Evolutionary conservation across 2,113 vertebrate genomes (phyloP), one percentile per base, ranked within the genome.

Genomic region (Mormyrus iriodes): DNA sequence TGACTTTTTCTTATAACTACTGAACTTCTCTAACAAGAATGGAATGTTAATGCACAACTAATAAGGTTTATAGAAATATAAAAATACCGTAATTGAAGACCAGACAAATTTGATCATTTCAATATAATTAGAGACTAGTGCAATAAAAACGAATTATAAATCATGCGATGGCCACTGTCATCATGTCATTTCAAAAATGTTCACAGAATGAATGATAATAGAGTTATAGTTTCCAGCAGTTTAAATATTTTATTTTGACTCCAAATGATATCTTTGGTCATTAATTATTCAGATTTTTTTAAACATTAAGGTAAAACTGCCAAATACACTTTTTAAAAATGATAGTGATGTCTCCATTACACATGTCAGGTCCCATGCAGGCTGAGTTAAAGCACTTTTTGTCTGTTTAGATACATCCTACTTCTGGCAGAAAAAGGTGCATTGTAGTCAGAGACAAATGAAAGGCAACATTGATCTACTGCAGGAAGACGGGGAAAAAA

Each of bases 391-490:
- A 44, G 53, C 35, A 53, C 85, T 86, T 86, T 52, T 86, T 86
- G 85, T 93, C 93, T 95, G 94, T 91, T 39, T 84, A 94, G 95
- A 96, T 95, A 95, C 92, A 94, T 95, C 95, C 95, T 95, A 95
- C 94, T 93, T 91, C 94, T 93, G 89, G 91, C 91, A 92, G 94
- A 94, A 94, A 93, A 84, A 95, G 93, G 93, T 94, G 94, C 94
- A 96, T 95, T 96, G 95, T 96, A 94, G 95, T 95, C 93, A 91
- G 94, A 95, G 95, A 96, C 95, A 96, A 96, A 96, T 93, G 95
- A 95, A 96, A 94, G 95, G 95, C 94, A 94, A 95, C 95, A 96
- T 96, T 95, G 95, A 96, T 96, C 95, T 95, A 95, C 95, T 92
- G 55, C 31, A 93, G 94, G 94, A 96, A 95, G 85, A 94, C 94